Evolutionary conservation across 1,140 invertebrate species (phyloP).

Genomic region (Tetramorium parvispinum): DNA sequence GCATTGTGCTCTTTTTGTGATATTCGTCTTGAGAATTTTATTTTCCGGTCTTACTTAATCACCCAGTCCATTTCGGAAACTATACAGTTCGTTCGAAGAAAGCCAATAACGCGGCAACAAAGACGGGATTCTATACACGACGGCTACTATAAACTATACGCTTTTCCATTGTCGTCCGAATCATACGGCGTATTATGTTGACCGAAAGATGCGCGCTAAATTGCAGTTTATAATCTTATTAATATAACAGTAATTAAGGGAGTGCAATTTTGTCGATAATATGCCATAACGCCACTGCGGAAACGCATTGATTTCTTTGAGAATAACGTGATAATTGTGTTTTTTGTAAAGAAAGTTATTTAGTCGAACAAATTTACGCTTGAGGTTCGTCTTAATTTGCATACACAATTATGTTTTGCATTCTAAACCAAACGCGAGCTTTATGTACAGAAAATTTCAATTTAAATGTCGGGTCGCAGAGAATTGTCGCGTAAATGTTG

Average conservation of each 20-base stretch:
- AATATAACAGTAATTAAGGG: slow-evolving; percentile 34
- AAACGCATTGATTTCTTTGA: background rate
- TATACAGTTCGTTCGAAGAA: background rate
- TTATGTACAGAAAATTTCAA: slow-evolving; percentile 27
- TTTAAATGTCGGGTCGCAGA: background rate
- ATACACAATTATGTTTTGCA: slow-evolving; percentile 28
- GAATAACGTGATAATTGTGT: background rate
- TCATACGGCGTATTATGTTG: background rate
- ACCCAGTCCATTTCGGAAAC: background rate
- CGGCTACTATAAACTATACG: background rate
- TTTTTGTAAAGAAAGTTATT: slow-evolving; percentile 29
- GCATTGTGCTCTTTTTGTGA: background rate
- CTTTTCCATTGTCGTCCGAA: background rate
- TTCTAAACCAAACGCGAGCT: background rate
- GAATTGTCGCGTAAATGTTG: slow-evolving; percentile 12
- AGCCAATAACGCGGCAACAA: slow-evolving; percentile 1
- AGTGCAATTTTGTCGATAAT: slow-evolving; percentile 31
- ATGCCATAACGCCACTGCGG: background rate
- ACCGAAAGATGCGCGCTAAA: background rate
- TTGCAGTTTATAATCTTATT: slow-evolving; percentile 53
- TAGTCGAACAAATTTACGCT: slow-evolving; percentile 1
- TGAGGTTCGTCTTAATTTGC: slow-evolving; percentile 51
- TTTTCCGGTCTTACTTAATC: background rate
- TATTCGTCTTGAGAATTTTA: background rate
- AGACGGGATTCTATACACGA: background rate